A percentile compares a stretch with the other conserved stretches of the same genome.
phyloP scores from a whole-genome alignment of 2,797 vertebrate genomes.

The Caiman crocodilus region DNA sequence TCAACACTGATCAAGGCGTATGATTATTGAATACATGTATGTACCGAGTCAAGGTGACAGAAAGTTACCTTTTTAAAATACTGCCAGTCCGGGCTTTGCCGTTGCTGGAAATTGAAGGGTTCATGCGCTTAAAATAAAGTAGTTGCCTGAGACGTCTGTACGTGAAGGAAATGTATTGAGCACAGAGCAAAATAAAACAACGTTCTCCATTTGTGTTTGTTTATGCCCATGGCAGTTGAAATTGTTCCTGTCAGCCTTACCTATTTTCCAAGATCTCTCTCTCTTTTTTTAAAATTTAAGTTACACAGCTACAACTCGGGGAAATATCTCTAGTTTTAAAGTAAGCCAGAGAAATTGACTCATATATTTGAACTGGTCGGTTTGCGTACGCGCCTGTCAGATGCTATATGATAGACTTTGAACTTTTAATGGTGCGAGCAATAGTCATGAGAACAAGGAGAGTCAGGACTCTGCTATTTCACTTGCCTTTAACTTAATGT shows the following conservation, averaged over 20 bases:
- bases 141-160: constrained; percentile 35
- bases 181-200: constrained; percentile 61
- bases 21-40: background rate
- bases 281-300: constrained; percentile 24
- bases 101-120: background rate
- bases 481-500: background rate
- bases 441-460: background rate
- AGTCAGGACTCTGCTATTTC: background rate
- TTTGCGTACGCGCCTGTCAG: background rate
- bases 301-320: background rate
- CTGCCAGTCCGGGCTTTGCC: rapidly evolving
- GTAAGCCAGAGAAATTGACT: constrained; percentile 34
- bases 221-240: constrained; percentile 72
- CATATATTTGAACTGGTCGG: constrained; percentile 18
- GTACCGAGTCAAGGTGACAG: background rate
- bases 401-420: constrained; percentile 12
- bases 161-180: constrained; percentile 20
- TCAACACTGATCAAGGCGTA: background rate
- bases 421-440: constrained; percentile 18
- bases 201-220: constrained; percentile 62
- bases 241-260: constrained; percentile 65
- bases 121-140: constrained; percentile 2
- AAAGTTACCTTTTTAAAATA: constrained; percentile 37
- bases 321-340: constrained; percentile 10
- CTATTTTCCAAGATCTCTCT: constrained; percentile 55